Evolutionary conservation across 2,113 vertebrate genomes (phyloP).

Genomic region (Mirounga angustirostris): DNA sequence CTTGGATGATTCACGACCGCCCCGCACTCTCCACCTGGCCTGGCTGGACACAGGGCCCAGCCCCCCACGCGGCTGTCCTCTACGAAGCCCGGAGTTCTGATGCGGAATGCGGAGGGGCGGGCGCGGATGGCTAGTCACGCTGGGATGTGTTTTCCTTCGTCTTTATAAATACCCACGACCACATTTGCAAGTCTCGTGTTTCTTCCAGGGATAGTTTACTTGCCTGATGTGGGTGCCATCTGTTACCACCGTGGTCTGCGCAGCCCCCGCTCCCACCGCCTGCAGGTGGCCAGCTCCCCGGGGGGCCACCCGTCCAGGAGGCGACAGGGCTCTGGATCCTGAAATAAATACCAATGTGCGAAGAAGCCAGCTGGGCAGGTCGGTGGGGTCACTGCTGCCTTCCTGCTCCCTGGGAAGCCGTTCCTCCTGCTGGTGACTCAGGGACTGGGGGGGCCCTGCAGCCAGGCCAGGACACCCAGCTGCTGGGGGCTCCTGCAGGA

Average conservation of each 20-base stretch:
- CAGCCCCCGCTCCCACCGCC: accelerated
- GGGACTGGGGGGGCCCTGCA: too few relatives aligned
- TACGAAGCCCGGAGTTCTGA: not conserved
- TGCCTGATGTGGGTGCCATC: not conserved
- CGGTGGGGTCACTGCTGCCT: accelerated
- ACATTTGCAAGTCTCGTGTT: not conserved
- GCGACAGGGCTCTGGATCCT: not conserved
- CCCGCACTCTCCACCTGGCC: accelerated
- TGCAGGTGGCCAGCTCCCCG: not conserved
- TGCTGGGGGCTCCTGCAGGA: not conserved
- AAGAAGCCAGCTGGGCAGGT: not conserved
- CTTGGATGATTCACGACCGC: accelerated
- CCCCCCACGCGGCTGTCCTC: accelerated
- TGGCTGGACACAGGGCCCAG: not conserved
- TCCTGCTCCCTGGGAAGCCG: not conserved
- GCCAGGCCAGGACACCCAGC: not conserved
- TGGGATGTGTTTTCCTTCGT: not conserved
- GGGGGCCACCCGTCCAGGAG: not conserved
- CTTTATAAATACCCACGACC: not conserved
- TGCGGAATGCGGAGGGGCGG: accelerated
- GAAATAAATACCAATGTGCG: not conserved
- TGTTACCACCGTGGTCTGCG: accelerated
- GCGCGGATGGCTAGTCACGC: not conserved
- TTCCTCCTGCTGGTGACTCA: not conserved
- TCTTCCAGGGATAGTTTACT: not conserved